Base-by-base conservation (phyloP, 2,113 vertebrate species). In the Sarotherodon lohbergeri region DNA sequence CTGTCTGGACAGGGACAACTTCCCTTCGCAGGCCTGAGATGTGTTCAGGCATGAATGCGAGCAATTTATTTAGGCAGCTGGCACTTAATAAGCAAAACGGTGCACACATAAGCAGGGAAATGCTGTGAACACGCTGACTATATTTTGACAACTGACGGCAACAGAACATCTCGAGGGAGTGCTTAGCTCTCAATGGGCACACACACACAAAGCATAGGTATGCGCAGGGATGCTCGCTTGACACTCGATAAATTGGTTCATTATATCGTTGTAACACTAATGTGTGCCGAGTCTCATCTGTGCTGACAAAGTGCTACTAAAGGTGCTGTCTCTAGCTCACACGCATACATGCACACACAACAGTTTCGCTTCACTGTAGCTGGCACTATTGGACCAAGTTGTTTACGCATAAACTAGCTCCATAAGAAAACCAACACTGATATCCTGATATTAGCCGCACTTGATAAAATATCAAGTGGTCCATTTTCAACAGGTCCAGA, bases 31-130 rank as follows among this genome's bases (percentile, higher is more conserved):
- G 83, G 88, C 84, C 86, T 29, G 81, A 83, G 76, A 88, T 90
- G 86, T 89, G 82, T 82, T 86, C 87, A 85, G 61, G 76, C 86
- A 85, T 91, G 61, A 86, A 85, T 48, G 43, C 36, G 14, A 80
- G 59, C 71, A 52, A 88, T 87, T 86, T 34, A 89, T 92, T 86
- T 81, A 76, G 80, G 87, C 91, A 91, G 86, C 84, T 90, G 86
- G 71, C 83, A 81, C 55, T 84, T 88, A 81, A 82, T 41, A 81
- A 66, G 86, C 86, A 83, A 86, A 68, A 92, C 39, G 29, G 57
- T 36, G 80, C 66, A 56, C 81, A 80, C 84, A 84, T 66, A 59
- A 63, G 66, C 63, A 78, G 54, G 6, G 27, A 52, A 5, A 66
- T 61, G 83, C 80, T 55, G 55, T 78, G 46, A 34, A 78, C 3